phyloP scores from a whole-genome alignment of 2,888 invertebrate genomes.

The Automeris io region DNA sequence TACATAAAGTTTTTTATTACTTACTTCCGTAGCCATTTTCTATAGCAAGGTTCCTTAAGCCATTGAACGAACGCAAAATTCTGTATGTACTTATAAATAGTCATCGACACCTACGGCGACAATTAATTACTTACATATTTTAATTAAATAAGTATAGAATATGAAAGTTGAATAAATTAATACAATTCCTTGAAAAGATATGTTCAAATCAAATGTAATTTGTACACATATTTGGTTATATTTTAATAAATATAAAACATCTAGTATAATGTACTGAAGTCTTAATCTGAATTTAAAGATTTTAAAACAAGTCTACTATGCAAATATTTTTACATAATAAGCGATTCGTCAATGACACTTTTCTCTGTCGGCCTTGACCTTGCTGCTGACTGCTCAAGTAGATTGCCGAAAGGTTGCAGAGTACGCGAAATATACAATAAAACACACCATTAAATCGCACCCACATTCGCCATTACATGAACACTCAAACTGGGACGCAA shows the following conservation, averaged over 20 bases:
- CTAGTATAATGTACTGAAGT: conserved; percentile 13
- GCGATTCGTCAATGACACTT: conserved; percentile 40
- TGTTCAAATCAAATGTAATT: neutral
- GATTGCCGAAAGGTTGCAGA: conserved; percentile 47
- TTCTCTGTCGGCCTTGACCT: conserved; percentile 60
- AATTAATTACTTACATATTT: no score
- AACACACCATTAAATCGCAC: conserved; percentile 43
- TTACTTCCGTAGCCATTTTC: conserved; percentile 47
- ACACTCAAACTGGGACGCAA: conserved; percentile 60
- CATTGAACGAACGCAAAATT: no score
- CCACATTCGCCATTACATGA: conserved; percentile 57
- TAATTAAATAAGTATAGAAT: no score
- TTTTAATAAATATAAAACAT: conserved; percentile 1
- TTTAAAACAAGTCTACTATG: conserved; percentile 20
- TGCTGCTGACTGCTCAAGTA: conserved; percentile 53
- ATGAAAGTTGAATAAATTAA: no score
- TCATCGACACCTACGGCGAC: no score
- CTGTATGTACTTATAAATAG: no score
- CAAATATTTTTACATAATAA: conserved; percentile 50
- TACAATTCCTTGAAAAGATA: neutral
- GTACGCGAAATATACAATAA: conserved; percentile 42
- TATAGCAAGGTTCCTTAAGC: conserved; percentile 18
- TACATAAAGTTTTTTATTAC: conserved; percentile 31
- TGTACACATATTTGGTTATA: neutral
- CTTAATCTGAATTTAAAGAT: conserved; percentile 3